Evolutionary conservation across 2,113 vertebrate genomes (phyloP).

Genomic region (Nymphicus hollandicus): DNA sequence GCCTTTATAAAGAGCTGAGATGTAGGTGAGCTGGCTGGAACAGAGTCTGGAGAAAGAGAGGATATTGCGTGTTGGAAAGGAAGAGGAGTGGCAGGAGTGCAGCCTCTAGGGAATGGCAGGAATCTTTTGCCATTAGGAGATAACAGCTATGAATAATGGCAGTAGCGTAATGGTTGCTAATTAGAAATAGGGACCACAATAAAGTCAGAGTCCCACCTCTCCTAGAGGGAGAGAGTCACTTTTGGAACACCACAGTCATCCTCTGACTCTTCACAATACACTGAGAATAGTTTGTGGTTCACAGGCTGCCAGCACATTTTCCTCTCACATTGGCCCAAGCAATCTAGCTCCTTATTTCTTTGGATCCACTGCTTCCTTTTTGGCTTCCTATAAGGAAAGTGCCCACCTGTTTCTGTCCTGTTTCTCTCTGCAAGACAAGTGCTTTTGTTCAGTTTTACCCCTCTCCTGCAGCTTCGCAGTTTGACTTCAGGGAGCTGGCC

Average conservation of each 20-base stretch:
- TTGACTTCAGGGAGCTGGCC: neutral
- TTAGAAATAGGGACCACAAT: neutral
- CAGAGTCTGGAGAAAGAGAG: neutral
- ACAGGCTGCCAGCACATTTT: neutral
- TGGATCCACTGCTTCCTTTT: constrained; percentile 29
- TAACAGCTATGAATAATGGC: neutral
- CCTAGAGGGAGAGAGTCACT: neutral
- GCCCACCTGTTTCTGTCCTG: constrained; percentile 2
- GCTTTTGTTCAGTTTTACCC: neutral
- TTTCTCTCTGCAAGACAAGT: neutral
- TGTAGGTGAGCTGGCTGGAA: neutral
- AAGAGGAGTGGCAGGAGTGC: neutral
- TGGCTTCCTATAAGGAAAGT: neutral
- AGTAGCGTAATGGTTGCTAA: neutral
- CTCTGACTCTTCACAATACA: neutral
- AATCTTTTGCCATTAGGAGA: neutral
- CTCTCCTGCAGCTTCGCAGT: neutral
- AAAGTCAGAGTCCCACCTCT: neutral
- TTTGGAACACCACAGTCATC: neutral
- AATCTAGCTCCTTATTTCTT: neutral
- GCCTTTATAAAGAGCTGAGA: neutral
- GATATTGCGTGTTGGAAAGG: neutral
- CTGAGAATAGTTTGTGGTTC: neutral
- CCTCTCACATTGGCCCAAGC: neutral
- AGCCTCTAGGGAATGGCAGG: neutral